Conservation (phyloP, 2,797 vertebrate species). For the Etheostoma perlongum region DNA sequence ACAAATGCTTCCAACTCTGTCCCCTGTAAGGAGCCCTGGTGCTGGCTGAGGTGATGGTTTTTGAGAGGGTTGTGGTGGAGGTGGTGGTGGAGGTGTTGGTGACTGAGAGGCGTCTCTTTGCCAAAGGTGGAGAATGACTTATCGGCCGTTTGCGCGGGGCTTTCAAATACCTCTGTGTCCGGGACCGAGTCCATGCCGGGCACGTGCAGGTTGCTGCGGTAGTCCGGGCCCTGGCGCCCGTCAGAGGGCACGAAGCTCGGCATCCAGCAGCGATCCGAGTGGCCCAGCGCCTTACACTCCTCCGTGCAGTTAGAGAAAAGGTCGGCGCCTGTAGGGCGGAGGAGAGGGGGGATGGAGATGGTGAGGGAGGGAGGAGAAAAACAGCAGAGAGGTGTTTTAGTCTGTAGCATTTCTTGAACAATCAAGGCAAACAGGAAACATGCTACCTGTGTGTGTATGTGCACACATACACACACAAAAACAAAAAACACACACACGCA, state of each 20-base stretch:
- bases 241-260: slow-evolving; percentile 95
- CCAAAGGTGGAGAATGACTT: slow-evolving; percentile 97
- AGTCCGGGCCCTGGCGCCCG: slow-evolving; percentile 95
- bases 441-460: background rate
- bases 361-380: slow-evolving; percentile 1
- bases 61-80: slow-evolving; percentile 45
- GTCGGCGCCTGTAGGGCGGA: slow-evolving; percentile 87
- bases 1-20: slow-evolving; percentile 95
- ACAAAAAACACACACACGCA: background rate
- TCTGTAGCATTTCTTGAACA: background rate
- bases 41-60: slow-evolving; percentile 55
- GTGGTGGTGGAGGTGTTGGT: slow-evolving; percentile 64
- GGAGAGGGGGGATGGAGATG: background rate
- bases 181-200: slow-evolving; percentile 99
- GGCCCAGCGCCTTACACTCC: slow-evolving; percentile 98
- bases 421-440: background rate
- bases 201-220: slow-evolving; percentile 98
- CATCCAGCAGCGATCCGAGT: slow-evolving; percentile 99
- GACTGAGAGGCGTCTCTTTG: slow-evolving; percentile 87
- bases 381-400: background rate
- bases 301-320: slow-evolving; percentile 99
- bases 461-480: accelerated
- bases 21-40: slow-evolving; percentile 85
- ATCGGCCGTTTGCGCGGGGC: slow-evolving; percentile 85
- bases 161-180: slow-evolving; percentile 92